Evolutionary conservation across 2,113 vertebrate genomes (phyloP).

Genomic region (Lamprotornis superbus): DNA sequence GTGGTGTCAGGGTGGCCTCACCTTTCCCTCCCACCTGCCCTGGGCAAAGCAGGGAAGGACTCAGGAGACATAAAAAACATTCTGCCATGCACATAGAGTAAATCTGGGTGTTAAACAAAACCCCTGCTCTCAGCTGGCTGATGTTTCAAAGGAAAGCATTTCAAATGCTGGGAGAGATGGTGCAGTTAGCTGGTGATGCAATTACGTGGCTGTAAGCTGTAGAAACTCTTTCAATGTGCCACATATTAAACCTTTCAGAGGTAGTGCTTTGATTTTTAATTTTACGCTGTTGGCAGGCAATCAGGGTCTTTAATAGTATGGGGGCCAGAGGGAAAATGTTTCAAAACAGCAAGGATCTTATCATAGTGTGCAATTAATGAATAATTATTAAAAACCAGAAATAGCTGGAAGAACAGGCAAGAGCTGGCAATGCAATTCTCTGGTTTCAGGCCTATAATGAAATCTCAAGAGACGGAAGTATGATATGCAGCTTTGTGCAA

Average conservation of each 20-base stretch:
- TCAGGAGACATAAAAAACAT: not conserved
- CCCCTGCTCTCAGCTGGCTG: conserved; percentile 54
- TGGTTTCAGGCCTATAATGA: conserved; percentile 71
- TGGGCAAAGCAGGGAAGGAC: not conserved
- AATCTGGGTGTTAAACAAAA: conserved; percentile 53
- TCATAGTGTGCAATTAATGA: conserved; percentile 81
- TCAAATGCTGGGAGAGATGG: conserved; percentile 52
- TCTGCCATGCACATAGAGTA: not conserved
- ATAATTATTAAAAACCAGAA: conserved; percentile 82
- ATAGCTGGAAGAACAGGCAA: conserved; percentile 73
- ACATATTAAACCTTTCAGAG: conserved; percentile 77
- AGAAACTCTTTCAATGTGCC: conserved; percentile 69
- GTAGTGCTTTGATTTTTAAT: conserved; percentile 81
- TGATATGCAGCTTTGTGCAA: conserved; percentile 50
- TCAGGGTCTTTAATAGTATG: conserved; percentile 77
- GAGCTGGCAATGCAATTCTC: conserved; percentile 62
- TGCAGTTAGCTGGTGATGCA: conserved; percentile 64
- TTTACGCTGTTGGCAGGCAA: conserved; percentile 79
- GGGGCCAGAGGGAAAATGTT: conserved; percentile 80
- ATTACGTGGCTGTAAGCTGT: conserved; percentile 72
- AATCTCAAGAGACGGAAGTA: conserved; percentile 66
- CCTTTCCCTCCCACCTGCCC: not conserved
- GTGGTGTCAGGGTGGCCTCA: rapidly evolving
- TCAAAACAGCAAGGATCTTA: conserved; percentile 81
- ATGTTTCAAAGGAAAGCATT: conserved; percentile 72